phyloP scores from a whole-genome alignment of 2,888 invertebrate genomes.

The Seladonia tumulorum region DNA sequence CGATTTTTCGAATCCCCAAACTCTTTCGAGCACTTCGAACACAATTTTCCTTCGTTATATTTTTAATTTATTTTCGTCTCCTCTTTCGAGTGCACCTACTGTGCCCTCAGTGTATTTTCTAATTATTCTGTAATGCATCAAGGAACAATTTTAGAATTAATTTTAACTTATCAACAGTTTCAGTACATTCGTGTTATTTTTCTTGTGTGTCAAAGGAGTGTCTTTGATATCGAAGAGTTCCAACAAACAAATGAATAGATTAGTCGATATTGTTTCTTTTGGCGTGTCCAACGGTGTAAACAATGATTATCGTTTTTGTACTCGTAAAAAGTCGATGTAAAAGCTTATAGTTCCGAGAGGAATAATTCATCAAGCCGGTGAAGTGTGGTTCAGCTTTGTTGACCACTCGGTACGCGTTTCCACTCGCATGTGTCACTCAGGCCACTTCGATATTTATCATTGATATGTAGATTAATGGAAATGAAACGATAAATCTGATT shows the following conservation, averaged over 20 bases:
- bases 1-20: neutral
- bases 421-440: neutral
- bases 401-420: neutral
- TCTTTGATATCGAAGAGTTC: too few species aligned
- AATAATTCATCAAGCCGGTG: neutral
- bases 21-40: too few species aligned
- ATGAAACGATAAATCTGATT: slow-evolving; percentile 16
- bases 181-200: too few species aligned
- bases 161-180: too few species aligned
- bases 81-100: too few species aligned
- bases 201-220: too few species aligned
- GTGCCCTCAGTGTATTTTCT: too few species aligned
- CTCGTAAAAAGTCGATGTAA: neutral
- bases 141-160: too few species aligned
- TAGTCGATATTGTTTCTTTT: neutral
- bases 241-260: neutral
- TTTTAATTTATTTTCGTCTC: too few species aligned
- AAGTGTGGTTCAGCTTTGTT: neutral
- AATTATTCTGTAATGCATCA: too few species aligned
- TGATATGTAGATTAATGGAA: slow-evolving; percentile 16
- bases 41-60: too few species aligned
- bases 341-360: neutral
- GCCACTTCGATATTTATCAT: slow-evolving; percentile 1
- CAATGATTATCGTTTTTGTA: neutral
- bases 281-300: neutral